A percentile compares a stretch with the other conserved stretches of the same genome.
phyloP scores from a whole-genome alignment of 2,888 invertebrate species.

The Gasteruption jaculator region DNA sequence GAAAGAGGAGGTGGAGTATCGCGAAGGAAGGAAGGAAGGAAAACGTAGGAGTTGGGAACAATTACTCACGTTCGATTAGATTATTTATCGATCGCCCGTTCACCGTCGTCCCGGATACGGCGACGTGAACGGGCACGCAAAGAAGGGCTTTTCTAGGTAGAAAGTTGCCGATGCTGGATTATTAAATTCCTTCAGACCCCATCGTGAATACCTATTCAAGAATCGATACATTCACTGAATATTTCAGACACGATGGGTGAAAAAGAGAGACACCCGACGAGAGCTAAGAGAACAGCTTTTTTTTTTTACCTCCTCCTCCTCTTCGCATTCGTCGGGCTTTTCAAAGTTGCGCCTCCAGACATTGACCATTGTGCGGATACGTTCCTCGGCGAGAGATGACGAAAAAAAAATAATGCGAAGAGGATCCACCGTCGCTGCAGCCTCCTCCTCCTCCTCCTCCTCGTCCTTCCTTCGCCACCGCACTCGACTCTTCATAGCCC shows the following conservation, averaged over 20 bases:
- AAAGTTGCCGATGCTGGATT: slow-evolving; percentile 48
- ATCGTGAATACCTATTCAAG: slow-evolving; percentile 46
- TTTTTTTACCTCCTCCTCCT: no score
- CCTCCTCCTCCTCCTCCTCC: no score
- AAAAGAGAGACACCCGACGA: no score
- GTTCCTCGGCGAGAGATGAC: no score
- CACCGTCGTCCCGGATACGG: slow-evolving; percentile 25
- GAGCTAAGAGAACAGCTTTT: no score
- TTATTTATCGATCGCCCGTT: slow-evolving; percentile 39
- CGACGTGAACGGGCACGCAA: slow-evolving; percentile 28
- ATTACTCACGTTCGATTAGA: slow-evolving; percentile 38
- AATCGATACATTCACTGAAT: slow-evolving; percentile 51
- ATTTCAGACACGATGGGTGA: slow-evolving; percentile 43
- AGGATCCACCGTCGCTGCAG: no score
- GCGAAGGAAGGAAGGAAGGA: slow-evolving; percentile 3
- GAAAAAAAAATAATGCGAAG: no score
- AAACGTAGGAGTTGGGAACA: slow-evolving; percentile 20
- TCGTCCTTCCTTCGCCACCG: no score
- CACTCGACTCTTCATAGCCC: no score
- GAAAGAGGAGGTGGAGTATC: slow-evolving; percentile 15
- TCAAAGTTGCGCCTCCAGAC: no score
- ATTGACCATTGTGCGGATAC: no score
- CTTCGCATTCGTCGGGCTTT: no score
- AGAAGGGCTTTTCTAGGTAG: slow-evolving; percentile 35
- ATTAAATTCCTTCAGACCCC: slow-evolving; percentile 50